Evolutionary conservation across 2,797 vertebrate species (phyloP), one percentile per base, ranked within the genome.

Genomic region (Lepilemur septentrionalis): DNA sequence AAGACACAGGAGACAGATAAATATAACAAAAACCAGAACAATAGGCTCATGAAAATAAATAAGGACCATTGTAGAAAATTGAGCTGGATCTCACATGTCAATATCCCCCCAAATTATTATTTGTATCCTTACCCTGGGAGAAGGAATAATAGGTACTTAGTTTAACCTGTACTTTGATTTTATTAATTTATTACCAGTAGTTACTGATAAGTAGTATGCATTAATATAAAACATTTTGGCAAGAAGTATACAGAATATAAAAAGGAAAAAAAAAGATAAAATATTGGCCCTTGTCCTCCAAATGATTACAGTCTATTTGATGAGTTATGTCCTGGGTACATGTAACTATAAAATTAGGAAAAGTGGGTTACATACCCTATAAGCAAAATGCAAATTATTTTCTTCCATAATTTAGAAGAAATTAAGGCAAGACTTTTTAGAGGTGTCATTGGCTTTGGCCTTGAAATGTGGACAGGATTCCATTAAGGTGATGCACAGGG

Each of bases 381-480:
- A 32, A 10, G 8, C 14, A 69, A 23, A 80, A 85, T 30, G 41
- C 10, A 52, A 46, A 20, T 4, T 59, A 63, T 75, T 87, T 90
- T 76, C 38, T 30, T 63, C 28, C 92, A 43, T 15, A 85, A 73
- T 84, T 96, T 73, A 81, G 50, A 95, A 90, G 72, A 83, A 86
- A 76, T 90, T 30, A 78, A 55, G 20, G 28, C 7, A 78, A 95
- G 63, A 57, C 4, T 13, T 75, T 65, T n/a, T n/a, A 48, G 23
- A 43, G 11, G 28, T 48, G 22, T 22, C 20, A 11, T 48, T 76
- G 79, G 25, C 48, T 22, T 61, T 85, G 18, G 46, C 35, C n/a
- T 46, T 11, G 20, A 69, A 30, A 59, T 35, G 17, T 83, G 46
- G 57, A 52, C 23, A 4, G 17, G 15, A 35, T 46, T 78, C n/a